Base-by-base conservation (phyloP, 1,140 invertebrate species). In the Notospermus geniculatus region DNA sequence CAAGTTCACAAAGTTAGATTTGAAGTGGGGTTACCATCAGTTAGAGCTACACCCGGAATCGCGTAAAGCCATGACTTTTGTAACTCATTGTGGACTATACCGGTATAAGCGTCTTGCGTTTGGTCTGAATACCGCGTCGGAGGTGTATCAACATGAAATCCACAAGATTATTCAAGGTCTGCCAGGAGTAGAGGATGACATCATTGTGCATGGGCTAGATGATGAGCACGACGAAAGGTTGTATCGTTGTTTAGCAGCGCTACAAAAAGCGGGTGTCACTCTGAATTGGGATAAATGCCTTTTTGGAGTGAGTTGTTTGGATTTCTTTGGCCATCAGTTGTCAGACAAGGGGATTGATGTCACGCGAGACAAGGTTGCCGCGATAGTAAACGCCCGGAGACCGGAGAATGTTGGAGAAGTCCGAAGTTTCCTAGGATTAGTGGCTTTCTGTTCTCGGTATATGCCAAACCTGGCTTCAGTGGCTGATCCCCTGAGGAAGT, bases 1-100 rank as follows among this genome's bases (percentile, higher is more conserved):
- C 13, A 32, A 63, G 25, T 71, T 74, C 54, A 64, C 59, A 2
- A 73, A 66, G 13, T 11, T 73, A 15, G 73, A 72, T 43, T 54
- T 73, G 4, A 59, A 39, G 19, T 23, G 58, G 9, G 60, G 62
- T 17, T 73, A 70, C 54, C 68, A 75, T 57, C 74, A 75, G 39
- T 23, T 75, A 2, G 66, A 69, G 50, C 36, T 76, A n/a, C 59
- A 67, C 17, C 57, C 69, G 59, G 39, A 63, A n/a, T 69, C 59
- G 1, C 50, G 68, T n/a, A 25, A 59, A 2, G 19, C 59, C 22
- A 63, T 57, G 2, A 59, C 56, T 11, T 60, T 63, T 29, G 36
- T 36, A 28, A 25, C 56, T 22, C 61, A 39, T 2, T 22, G 27
- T 36, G 64, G 60, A 2, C 46, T 66, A 0, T 71, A 62, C 32